Base-by-base conservation (phyloP, 37 sponge, comb jelly and placozoan species). In the Tethya wilhelma region DNA sequence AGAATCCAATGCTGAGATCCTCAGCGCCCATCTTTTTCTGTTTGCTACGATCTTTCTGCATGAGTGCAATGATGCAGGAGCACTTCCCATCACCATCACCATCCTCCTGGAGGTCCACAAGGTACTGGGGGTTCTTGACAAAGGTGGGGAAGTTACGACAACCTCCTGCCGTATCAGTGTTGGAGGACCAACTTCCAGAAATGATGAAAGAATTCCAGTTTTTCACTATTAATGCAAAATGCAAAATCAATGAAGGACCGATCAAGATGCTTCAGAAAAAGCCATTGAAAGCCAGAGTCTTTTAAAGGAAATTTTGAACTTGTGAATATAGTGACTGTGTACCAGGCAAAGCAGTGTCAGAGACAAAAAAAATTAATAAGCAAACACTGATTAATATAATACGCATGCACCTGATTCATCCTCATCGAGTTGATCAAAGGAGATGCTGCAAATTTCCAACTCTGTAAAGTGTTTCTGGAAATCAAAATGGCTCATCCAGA, bases 11-110 rank as follows among this genome's bases (percentile, higher is more conserved):
- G 85, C 91, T 90, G 45, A 93, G 82, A 4, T 90, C 90, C 65
- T 84, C 79, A n/a, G 87, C 81, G n/a, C 93, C 93, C 79, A 90
- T 67, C 38, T 86, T 86, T 68, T 83, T 89, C 78, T 90, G 89
- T 73, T 85, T 79, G n/a, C 96, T 72, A 33, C 94, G 80, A 59
- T 93, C 37, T 74, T 96, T 96, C 83, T 96, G 96, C 96, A 96
- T 96, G 63, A 96, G 81, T 3, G 93, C 90, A 2, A 96, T 36
- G 44, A 93, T 73, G 49, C 90, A 86, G 29, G 96, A 96, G 70
- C 89, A 92, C 73, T 90, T 92, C 4, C 91, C 96, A 69, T 96
- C 96, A 17, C 86, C 96, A 75, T 96, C 88, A 9, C 73, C 88
- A 86, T 96, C 96, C 41, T 95, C 92, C 8, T 59, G 29, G 6